phyloP scores from a whole-genome alignment of 2,797 vertebrate species.

The Tapera naevia region DNA sequence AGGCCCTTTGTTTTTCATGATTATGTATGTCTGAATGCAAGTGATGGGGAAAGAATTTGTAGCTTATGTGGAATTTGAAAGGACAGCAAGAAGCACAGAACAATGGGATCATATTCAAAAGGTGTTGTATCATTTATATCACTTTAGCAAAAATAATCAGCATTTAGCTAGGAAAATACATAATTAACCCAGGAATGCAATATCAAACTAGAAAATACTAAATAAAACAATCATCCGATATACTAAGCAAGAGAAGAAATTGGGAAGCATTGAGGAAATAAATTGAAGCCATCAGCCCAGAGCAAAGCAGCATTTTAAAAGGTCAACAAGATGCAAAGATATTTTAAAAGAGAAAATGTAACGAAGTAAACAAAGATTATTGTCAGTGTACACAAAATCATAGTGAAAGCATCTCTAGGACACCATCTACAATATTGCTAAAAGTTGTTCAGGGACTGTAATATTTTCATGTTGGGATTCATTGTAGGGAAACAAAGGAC shows the following conservation, averaged over 20 bases:
- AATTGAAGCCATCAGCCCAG: not conserved
- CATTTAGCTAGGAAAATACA: not conserved
- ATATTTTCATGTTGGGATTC: not conserved
- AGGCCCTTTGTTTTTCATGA: not conserved
- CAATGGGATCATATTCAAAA: not conserved
- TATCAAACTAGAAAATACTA: not conserved
- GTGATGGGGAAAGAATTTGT: not conserved
- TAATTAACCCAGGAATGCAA: not conserved
- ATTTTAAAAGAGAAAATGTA: not conserved
- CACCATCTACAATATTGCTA: not conserved
- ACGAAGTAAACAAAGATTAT: not conserved
- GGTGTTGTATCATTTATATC: not conserved
- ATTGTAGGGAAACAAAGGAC: not conserved
- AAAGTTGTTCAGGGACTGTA: not conserved
- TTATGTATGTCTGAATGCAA: not conserved
- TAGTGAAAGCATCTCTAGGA: not conserved
- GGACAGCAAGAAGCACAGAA: not conserved
- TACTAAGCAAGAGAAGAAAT: not conserved
- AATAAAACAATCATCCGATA: not conserved
- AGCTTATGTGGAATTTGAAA: not conserved
- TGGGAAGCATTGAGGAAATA: not conserved
- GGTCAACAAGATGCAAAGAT: not conserved
- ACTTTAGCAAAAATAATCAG: not conserved
- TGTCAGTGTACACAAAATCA: not conserved
- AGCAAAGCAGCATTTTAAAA: conserved; percentile 24